Conservation (phyloP, 2,113 vertebrate species). For the Mobula hypostoma region DNA sequence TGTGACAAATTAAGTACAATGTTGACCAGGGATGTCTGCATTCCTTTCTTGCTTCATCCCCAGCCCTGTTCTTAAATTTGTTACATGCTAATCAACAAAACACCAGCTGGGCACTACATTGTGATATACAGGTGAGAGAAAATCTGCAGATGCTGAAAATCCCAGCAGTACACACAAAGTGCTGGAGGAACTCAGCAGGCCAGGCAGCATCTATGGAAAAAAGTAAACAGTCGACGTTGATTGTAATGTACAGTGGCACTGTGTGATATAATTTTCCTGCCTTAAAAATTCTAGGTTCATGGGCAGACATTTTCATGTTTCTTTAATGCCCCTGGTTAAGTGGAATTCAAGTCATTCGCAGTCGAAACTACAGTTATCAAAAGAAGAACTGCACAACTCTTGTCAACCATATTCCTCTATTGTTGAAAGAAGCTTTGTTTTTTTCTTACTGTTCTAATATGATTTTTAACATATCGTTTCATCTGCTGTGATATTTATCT, state of each 20-base stretch:
- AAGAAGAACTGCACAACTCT: neutral
- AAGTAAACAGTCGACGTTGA: neutral
- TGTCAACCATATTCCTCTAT: neutral
- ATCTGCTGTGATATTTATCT: neutral
- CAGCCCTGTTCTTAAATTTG: constrained; percentile 35
- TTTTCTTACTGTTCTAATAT: neutral
- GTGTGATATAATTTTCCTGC: neutral
- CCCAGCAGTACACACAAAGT: too few species aligned
- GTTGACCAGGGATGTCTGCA: neutral
- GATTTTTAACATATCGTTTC: neutral
- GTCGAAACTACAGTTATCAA: neutral
- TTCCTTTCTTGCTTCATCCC: neutral
- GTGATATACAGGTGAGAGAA: neutral
- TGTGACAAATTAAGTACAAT: constrained; percentile 42
- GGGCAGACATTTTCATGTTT: neutral
- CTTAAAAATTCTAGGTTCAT: neutral
- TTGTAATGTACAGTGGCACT: neutral
- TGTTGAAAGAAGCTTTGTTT: neutral
- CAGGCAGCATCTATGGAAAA: too few species aligned
- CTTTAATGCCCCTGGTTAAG: neutral
- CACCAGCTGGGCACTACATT: constrained; percentile 39
- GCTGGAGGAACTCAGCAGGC: too few species aligned
- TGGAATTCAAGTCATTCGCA: neutral
- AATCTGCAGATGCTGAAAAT: too few species aligned
- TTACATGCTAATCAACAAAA: constrained; percentile 40